Percentiles rank a stretch among this genome's conserved stretches.
These are phyloP conservation scores for Cassiopea andromeda DNA, from an alignment of 30 jellyfish, hydroid and myxozoan species.

Conservation along the genomic window DNA sequence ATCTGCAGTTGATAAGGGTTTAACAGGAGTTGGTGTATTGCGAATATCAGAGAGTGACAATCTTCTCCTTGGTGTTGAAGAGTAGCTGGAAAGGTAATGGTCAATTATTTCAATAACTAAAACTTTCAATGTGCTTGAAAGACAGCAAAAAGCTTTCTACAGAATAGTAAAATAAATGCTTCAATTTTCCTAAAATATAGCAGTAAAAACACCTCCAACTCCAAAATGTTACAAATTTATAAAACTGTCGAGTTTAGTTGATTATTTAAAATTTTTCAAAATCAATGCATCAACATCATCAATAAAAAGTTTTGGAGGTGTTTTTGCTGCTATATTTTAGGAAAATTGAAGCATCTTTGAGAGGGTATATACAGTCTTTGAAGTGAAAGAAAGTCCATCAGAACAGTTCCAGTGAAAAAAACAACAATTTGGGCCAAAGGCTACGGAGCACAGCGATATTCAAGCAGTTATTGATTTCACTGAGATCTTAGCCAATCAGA, in stretches of 20 bases:
- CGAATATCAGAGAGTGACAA: conserved; percentile 69
- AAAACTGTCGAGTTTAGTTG: too few species aligned
- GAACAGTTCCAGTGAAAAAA: background rate
- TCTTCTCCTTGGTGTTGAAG: conserved; percentile 93
- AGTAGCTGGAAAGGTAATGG: conserved; percentile 40
- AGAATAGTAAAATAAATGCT: too few species aligned
- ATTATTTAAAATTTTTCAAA: background rate
- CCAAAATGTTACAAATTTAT: too few species aligned
- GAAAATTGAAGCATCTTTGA: background rate
- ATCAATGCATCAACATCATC: background rate
- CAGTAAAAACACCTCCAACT: too few species aligned
- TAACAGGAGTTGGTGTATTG: conserved; percentile 85
- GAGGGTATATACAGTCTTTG: background rate
- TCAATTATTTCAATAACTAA: too few species aligned
- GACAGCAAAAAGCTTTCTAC: too few species aligned
- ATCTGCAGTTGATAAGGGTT: conserved; percentile 48
- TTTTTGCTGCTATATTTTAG: too few species aligned
- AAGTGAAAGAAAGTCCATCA: too few species aligned
- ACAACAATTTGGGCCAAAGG: background rate
- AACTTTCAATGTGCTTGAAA: too few species aligned
- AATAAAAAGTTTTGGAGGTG: background rate
- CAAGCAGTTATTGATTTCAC: background rate
- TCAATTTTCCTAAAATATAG: too few species aligned
- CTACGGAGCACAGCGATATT: background rate
- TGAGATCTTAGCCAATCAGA: background rate